Evolutionary conservation across 92 coral and sea anemone species (phyloP).

Genomic region (Pocillopora grandis): DNA sequence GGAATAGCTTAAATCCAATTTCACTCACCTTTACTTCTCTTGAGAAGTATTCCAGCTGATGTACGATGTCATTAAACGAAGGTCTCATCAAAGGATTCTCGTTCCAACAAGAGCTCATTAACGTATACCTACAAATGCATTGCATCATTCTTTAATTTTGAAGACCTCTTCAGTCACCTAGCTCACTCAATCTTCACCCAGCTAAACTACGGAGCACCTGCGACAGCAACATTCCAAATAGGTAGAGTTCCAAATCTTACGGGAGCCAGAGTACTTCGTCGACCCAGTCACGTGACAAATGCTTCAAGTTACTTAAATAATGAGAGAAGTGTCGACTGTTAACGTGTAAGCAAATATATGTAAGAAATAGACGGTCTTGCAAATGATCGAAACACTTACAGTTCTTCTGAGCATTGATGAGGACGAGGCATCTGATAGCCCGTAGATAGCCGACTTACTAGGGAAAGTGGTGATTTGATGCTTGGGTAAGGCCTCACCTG

Average conservation of each 20-base stretch:
- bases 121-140: not conserved
- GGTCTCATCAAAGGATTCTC: conserved; percentile 27
- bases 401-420: not conserved
- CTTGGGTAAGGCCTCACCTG: conserved; percentile 23
- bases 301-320: too few relatives aligned
- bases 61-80: conserved; percentile 1
- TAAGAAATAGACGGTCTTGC: too few relatives aligned
- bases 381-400: conserved; percentile 8
- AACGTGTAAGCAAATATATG: too few relatives aligned
- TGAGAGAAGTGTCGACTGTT: too few relatives aligned
- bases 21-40: not conserved
- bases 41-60: not conserved
- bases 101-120: conserved; percentile 13
- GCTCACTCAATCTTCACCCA: not conserved
- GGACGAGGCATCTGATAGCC: conserved; percentile 21
- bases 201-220: too few relatives aligned
- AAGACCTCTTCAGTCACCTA: too few relatives aligned
- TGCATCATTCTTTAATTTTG: too few relatives aligned
- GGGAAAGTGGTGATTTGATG: not conserved
- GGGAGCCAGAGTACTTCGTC: too few relatives aligned
- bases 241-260: too few relatives aligned
- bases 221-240: too few relatives aligned
- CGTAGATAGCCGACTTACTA: not conserved
- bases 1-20: too few relatives aligned
- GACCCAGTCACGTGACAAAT: too few relatives aligned